phyloP scores from a whole-genome alignment of 2,888 invertebrate genomes.

The Rhaphigaster nebulosa region DNA sequence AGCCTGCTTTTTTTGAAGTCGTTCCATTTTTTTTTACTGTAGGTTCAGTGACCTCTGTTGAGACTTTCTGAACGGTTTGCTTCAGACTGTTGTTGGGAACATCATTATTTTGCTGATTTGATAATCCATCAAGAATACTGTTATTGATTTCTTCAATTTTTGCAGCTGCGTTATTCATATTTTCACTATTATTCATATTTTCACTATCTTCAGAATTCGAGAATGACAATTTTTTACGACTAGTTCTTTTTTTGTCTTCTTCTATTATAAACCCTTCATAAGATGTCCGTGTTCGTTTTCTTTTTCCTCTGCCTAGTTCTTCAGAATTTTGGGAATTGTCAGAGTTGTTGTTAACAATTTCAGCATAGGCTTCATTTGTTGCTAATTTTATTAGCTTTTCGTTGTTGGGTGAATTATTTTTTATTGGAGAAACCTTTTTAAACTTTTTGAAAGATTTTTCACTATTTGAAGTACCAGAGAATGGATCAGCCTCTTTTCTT shows the following conservation, averaged over 20 bases:
- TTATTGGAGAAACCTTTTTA: slow-evolving; percentile 59
- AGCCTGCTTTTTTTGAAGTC: not conserved
- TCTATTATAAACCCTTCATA: slow-evolving; percentile 58
- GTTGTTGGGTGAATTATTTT: not conserved
- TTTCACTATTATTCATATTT: not conserved
- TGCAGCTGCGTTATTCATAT: not conserved
- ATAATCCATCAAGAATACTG: not conserved
- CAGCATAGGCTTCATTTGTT: not conserved
- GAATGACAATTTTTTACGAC: slow-evolving; percentile 38
- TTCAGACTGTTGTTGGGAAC: not conserved
- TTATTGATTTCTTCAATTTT: not conserved
- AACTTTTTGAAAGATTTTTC: slow-evolving; percentile 58
- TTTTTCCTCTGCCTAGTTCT: slow-evolving; percentile 59
- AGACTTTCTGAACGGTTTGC: not conserved
- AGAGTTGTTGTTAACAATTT: not conserved
- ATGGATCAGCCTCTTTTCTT: not conserved
- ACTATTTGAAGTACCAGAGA: not conserved
- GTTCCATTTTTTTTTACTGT: not conserved
- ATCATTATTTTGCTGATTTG: not conserved
- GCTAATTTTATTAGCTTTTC: not conserved
- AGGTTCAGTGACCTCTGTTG: not conserved
- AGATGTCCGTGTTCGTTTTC: slow-evolving; percentile 56
- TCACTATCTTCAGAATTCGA: not conserved
- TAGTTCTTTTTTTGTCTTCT: slow-evolving; percentile 3
- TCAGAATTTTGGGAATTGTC: slow-evolving; percentile 52